Percentiles rank a stretch among this genome's conserved stretches.
phyloP scores from a whole-genome alignment of 2,888 invertebrate species.

The Hymenopus coronatus region DNA sequence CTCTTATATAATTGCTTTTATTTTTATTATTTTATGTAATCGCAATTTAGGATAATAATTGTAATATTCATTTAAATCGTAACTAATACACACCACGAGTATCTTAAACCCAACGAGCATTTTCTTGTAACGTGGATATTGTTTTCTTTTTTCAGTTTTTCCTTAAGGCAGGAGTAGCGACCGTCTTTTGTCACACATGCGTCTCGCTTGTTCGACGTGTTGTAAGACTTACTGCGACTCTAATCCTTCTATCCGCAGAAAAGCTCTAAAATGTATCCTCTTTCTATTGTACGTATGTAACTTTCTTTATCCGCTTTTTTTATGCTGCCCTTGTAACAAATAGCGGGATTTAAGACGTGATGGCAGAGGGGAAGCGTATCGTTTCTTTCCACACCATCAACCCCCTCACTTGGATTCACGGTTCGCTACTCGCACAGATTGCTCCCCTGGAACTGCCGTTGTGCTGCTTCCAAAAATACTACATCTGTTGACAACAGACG shows the following conservation, averaged over 20 bases:
- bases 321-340: not conserved
- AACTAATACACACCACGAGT: no score
- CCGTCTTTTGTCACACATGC: not conserved
- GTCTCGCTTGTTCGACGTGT: not conserved
- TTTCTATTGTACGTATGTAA: not conserved
- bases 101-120: no score
- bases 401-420: not conserved
- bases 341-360: not conserved
- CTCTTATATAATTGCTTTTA: no score
- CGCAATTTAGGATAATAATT: no score
- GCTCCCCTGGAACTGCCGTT: not conserved
- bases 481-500: not conserved
- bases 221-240: not conserved
- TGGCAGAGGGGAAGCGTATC: not conserved
- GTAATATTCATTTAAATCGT: no score
- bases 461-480: not conserved
- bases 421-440: not conserved
- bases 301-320: not conserved
- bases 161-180: not conserved
- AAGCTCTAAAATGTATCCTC: not conserved
- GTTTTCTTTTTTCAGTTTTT: not conserved
- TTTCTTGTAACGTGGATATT: not conserved
- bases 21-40: no score
- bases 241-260: not conserved
- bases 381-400: not conserved